Base-by-base conservation (phyloP, 1,140 invertebrate genomes). In the Triops longicaudatus region DNA sequence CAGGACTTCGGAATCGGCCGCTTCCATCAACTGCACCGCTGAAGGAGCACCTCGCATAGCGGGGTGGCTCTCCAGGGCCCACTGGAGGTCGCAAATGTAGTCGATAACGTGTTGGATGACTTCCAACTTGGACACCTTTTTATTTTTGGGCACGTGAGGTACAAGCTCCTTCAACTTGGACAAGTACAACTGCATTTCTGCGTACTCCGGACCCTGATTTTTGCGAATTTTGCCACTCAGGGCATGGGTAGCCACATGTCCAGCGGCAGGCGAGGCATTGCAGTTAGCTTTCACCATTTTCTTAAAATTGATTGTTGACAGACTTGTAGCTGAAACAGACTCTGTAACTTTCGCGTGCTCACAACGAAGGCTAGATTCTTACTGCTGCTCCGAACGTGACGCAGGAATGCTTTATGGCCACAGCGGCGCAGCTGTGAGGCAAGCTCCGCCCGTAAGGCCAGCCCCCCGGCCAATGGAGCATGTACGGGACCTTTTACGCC, bases 101-200 rank as follows among this genome's bases (percentile, higher is more conserved):
- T 97, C 95, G 83, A 98, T 98, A 17, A 98, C 96, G 83, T 96
- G 90, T 82, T 97, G 94, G 75, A 98, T 96, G 72, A 98, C 93
- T 85, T 97, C 94, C 83, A 97, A 86, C 83, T 97, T 97, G 26
- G 93, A 94, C 9, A 78, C 78, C 73, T 78, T 78, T n/a, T 72
- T 50, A 14, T 78, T 76, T 43, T 76, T 78, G 44, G 78, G 78
- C 78, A 78, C 76, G 78, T 76, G 72, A 44, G 78, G 78, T 14
- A 76, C 74, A 74, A 78, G 84, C 81, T 96, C 93, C 83, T 95
- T 93, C 77, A 98, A 85, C 83, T 97, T 97, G 17, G 89, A 90
- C 43, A 98, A 86, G 82, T 97, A 96, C 85, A 94, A 93, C 81
- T 96, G 93, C 81, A 98, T 96, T 83, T 97, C 94, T 77, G 94